Base-by-base conservation (phyloP, 53 echinoderm and acorn worm species). In the Temnopleurus reevesii region DNA sequence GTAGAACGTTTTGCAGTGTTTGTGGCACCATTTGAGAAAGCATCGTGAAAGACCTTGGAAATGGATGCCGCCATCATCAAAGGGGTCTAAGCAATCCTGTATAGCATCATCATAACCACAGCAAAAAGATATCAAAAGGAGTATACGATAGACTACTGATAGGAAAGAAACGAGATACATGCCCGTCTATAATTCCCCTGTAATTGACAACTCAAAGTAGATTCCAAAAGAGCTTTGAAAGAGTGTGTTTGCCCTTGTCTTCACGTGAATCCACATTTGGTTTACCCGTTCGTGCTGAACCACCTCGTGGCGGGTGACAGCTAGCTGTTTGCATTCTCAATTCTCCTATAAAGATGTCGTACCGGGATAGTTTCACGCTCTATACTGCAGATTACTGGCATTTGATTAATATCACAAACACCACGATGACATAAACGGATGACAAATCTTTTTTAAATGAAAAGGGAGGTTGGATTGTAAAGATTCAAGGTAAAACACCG, bases 201-300 rank as follows among this genome's bases (percentile, higher is more conserved):
- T 83, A 83, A 83, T 83, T 83, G 83, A 83, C 83, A 83, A 54
- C 83, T 83, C 83, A 55, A 83, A 55, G 83, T 35, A 53, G 83
- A 83, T 83, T 83, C 55, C 49, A 47, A 83, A 83, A 83, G 55
- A 53, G 51, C 35, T 55, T 6, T 55, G 55, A 83, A 36, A 56
- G 54, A 24, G 55, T 55, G 6, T 83, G 57, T 83, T 83, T 83
- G 83, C 83, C 15, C 53, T 83, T 51, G 54, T 55, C 34, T 83
- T 35, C 83, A 18, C 30, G 29, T 55, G 83, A 83, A 35, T 55
- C 47, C 57, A 83, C 83, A 51, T 83, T 83, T 55, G 83, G 51
- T 83, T 83, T 83, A 55, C 54, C 23, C 83, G 83, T 55, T n/a
- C 83, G 83, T 83, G 83, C 36, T 19, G 56, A 83, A 83, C 83